phyloP scores from a whole-genome alignment of 2,797 vertebrate genomes.

The Myotis daubentonii region DNA sequence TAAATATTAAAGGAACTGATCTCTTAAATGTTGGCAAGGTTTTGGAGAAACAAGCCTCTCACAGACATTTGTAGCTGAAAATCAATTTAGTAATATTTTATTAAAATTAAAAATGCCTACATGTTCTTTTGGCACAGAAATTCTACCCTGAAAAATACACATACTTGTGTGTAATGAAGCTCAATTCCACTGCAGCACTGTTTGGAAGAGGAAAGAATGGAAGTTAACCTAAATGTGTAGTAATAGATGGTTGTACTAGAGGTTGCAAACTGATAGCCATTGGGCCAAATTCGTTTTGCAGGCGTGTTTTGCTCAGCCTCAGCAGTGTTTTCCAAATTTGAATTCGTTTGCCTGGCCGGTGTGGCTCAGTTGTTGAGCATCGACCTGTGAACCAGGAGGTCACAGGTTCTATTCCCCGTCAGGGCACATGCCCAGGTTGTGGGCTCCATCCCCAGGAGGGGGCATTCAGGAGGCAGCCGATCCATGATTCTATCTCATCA shows the following conservation, averaged over 20 bases:
- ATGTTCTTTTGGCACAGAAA: neutral
- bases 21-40: neutral
- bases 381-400: too few species aligned
- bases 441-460: too few species aligned
- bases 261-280: neutral
- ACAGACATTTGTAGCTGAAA: neutral
- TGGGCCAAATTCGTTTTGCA: neutral
- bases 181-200: neutral
- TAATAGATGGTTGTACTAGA: neutral
- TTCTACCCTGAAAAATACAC: neutral
- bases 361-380: too few species aligned
- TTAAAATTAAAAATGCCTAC: neutral
- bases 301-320: neutral
- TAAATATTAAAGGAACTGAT: neutral
- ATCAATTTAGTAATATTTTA: neutral
- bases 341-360: neutral
- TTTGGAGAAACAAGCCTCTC: neutral
- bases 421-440: too few species aligned
- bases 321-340: neutral
- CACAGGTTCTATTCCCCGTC: too few species aligned
- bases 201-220: neutral
- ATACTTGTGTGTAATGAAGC: neutral
- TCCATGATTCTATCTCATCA: too few species aligned
- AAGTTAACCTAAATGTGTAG: neutral
- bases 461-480: too few species aligned